Evolutionary conservation across 2,113 vertebrate species (phyloP).

Genomic region (Turnix velox): DNA sequence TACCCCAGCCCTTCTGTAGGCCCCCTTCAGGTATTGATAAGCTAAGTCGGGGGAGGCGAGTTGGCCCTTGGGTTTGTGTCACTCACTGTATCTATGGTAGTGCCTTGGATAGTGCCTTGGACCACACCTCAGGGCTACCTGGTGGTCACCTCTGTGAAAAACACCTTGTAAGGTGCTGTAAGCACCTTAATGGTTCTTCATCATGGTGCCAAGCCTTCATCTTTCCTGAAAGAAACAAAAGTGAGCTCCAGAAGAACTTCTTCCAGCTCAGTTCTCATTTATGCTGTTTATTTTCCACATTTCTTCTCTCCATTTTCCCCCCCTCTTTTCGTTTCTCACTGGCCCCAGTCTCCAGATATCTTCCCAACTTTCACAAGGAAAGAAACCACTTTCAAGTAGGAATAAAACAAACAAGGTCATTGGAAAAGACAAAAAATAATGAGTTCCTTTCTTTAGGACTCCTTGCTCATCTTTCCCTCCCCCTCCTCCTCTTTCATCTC

Average conservation of each 20-base stretch:
- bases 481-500: constrained; percentile 54
- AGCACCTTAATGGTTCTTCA: not conserved
- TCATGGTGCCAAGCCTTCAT: not conserved
- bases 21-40: no score
- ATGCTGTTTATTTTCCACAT: not conserved
- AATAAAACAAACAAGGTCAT: constrained; percentile 70
- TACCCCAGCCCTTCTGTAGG: no score
- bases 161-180: no score
- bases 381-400: constrained; percentile 33
- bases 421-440: constrained; percentile 69
- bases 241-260: not conserved
- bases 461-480: not conserved
- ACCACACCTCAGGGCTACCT: not conserved
- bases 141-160: fast-evolving
- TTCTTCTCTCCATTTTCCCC: not conserved
- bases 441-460: constrained; percentile 51
- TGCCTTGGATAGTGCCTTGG: no score
- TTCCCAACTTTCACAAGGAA: constrained; percentile 14
- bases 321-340: not conserved
- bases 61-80: not conserved
- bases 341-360: not conserved
- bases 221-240: not conserved
- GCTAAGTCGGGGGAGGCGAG: no score
- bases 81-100: not conserved
- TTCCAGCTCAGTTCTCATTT: not conserved